phyloP scores from a whole-genome alignment of 35 echinoderm and acorn worm species.

The Heliocidaris tuberculata region DNA sequence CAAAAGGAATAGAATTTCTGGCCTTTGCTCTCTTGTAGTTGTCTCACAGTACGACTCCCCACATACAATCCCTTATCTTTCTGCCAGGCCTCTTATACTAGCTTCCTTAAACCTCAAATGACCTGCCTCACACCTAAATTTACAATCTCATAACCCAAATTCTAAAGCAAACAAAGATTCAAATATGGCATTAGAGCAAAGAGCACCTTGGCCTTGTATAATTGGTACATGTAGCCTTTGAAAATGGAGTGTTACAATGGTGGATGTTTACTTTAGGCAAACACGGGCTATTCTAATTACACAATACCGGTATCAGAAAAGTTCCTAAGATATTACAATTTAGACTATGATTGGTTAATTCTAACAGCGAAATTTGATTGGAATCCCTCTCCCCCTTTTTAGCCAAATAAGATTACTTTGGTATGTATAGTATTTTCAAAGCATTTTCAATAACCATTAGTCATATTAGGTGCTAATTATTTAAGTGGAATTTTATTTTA shows the following conservation, averaged over 20 bases:
- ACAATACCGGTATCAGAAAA: too few species aligned
- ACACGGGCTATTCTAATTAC: too few species aligned
- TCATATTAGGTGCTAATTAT: too few species aligned
- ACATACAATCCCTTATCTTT: not conserved
- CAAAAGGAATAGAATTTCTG: not conserved
- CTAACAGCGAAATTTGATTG: too few species aligned
- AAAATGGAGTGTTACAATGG: not conserved
- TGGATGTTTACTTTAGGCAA: too few species aligned
- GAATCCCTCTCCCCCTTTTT: too few species aligned
- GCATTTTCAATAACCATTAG: too few species aligned
- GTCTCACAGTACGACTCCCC: not conserved
- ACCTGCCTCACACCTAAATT: not conserved
- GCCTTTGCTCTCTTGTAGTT: not conserved
- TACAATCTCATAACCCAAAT: not conserved
- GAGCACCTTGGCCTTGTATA: not conserved
- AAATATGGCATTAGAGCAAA: not conserved
- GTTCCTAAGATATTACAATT: too few species aligned
- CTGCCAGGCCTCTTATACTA: not conserved
- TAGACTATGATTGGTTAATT: too few species aligned
- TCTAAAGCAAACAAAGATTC: not conserved
- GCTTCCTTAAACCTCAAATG: not conserved
- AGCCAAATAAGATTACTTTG: too few species aligned
- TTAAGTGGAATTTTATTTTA: too few species aligned
- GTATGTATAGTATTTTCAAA: too few species aligned
- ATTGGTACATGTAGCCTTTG: not conserved